Evolutionary conservation across 2,113 vertebrate genomes (phyloP).

Genomic region (Sebastes fasciatus): DNA sequence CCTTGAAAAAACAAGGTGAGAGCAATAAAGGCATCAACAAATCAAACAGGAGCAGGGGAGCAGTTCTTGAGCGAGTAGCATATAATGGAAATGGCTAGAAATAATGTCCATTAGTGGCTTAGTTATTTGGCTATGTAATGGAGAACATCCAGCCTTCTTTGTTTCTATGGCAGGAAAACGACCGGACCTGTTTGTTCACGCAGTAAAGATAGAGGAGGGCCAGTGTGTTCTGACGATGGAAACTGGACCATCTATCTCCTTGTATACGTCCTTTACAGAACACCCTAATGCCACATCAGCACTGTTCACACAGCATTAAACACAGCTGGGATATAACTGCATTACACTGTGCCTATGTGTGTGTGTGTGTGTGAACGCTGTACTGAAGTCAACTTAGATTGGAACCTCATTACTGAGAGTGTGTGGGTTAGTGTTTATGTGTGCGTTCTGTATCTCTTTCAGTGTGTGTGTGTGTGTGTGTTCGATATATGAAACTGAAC

Average conservation of each 20-base stretch:
- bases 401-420: constrained; percentile 52
- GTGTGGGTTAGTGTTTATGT: constrained; percentile 27
- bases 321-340: constrained; percentile 46
- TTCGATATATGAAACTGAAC: constrained; percentile 34
- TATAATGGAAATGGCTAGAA: neutral
- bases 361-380: constrained; percentile 2
- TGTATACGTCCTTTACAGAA: constrained; percentile 41
- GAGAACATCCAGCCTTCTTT: neutral
- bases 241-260: constrained; percentile 17
- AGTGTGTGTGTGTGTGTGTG: constrained; percentile 8
- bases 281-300: constrained; percentile 68
- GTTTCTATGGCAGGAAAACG: neutral
- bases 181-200: neutral
- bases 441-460: constrained; percentile 10
- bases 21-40: neutral
- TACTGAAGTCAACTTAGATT: constrained; percentile 47
- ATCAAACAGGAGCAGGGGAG: neutral
- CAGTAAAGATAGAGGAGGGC: neutral
- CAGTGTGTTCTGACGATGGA: neutral
- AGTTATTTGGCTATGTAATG: neutral
- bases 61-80: neutral
- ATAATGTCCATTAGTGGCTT: neutral
- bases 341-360: constrained; percentile 33
- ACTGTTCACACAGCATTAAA: constrained; percentile 75
- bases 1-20: no score